Evolutionary conservation across 2,113 vertebrate genomes (phyloP).

Genomic region (Phalacrocorax pelagicus): DNA sequence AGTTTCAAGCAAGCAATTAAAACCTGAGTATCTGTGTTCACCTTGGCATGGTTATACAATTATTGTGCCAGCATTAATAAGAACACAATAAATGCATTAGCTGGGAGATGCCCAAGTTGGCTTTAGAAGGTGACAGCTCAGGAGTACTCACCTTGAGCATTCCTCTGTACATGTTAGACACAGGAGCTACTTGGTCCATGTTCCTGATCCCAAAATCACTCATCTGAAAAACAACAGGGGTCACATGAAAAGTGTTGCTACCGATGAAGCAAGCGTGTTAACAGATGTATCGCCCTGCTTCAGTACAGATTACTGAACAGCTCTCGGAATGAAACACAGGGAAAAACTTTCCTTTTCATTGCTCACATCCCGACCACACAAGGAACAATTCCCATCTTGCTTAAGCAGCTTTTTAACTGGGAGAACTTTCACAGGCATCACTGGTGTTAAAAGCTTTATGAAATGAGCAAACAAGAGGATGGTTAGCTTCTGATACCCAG

Average conservation of each 20-base stretch:
- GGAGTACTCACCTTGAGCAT: slow-evolving; percentile 81
- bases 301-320: not conserved
- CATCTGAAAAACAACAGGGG: slow-evolving; percentile 71
- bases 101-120: not conserved
- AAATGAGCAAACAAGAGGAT: not conserved
- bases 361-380: not conserved
- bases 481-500: not conserved
- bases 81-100: not conserved
- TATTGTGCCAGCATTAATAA: not conserved
- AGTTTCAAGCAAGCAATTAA: not conserved
- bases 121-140: not conserved
- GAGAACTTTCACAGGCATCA: not conserved
- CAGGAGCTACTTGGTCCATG: slow-evolving; percentile 86
- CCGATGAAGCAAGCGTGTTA: not conserved
- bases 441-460: not conserved
- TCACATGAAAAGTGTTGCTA: not conserved
- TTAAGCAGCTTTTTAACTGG: not conserved
- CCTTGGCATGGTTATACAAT: not conserved
- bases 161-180: slow-evolving; percentile 75
- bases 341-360: not conserved
- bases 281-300: not conserved
- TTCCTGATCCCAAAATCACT: slow-evolving; percentile 80
- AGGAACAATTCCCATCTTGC: not conserved
- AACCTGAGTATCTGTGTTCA: not conserved
- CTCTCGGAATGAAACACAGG: not conserved